Evolutionary conservation across 2,113 vertebrate species (phyloP).

Genomic region (Calidris pygmaea): DNA sequence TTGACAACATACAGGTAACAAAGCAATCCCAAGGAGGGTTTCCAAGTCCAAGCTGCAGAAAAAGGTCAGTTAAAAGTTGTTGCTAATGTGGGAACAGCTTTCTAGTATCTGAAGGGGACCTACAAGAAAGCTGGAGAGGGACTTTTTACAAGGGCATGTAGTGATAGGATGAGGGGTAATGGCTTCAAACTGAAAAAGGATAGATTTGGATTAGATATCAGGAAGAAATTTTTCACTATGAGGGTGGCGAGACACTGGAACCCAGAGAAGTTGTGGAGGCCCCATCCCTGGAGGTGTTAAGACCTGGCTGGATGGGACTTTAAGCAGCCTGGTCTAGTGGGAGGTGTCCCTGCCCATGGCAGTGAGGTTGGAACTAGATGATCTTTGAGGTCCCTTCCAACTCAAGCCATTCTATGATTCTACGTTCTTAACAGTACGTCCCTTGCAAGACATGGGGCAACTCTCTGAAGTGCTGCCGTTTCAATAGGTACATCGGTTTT

Average conservation of each 20-base stretch:
- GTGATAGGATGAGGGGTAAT: background rate
- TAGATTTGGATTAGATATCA: background rate
- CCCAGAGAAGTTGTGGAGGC: background rate
- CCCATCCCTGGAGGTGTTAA: background rate
- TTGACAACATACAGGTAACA: background rate
- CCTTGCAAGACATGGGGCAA: background rate
- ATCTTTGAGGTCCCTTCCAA: background rate
- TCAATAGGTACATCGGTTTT: fast-evolving
- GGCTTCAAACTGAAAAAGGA: background rate
- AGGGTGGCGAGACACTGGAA: background rate
- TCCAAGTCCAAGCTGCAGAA: background rate
- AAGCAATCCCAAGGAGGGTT: background rate
- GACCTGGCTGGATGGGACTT: background rate
- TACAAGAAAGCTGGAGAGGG: background rate
- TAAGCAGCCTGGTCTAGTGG: background rate
- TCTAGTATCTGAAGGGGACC: background rate
- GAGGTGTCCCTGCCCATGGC: background rate
- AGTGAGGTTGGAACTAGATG: too few species aligned
- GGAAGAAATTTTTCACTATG: background rate
- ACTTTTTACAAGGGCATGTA: background rate
- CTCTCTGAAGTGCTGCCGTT: background rate
- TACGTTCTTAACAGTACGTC: fast-evolving
- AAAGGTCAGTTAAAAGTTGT: background rate
- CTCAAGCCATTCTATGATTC: background rate
- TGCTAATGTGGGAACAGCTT: too few species aligned